Conservation (phyloP, 2,113 vertebrate genomes). For the Phrynocephalus versicolor region DNA sequence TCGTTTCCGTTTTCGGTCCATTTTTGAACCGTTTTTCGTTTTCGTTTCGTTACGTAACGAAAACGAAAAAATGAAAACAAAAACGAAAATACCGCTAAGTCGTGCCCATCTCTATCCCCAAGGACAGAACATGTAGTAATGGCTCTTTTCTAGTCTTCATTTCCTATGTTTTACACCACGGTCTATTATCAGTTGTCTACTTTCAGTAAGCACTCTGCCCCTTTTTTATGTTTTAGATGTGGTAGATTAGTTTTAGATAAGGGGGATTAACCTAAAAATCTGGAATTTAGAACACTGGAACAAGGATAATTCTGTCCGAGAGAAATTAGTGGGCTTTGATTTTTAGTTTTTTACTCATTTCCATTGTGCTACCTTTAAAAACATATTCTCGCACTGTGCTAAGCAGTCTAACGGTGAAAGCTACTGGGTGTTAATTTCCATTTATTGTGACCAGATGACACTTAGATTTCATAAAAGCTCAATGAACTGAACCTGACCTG, state of each 20-base stretch:
- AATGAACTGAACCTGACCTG: conserved; percentile 19
- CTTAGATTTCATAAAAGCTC: conserved; percentile 1
- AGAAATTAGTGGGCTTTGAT: not conserved
- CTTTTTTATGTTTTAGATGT: too few relatives aligned
- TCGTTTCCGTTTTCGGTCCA: too few relatives aligned
- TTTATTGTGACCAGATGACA: not conserved
- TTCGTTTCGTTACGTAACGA: too few relatives aligned
- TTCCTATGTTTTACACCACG: not conserved
- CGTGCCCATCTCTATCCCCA: too few relatives aligned
- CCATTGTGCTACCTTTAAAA: not conserved
- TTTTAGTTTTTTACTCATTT: not conserved
- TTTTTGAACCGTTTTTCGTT: too few relatives aligned
- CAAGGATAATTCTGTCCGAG: not conserved
- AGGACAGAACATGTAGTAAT: not conserved
- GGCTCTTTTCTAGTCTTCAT: not conserved
- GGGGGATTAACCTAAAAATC: not conserved
- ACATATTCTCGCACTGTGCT: not conserved
- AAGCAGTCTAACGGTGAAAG: not conserved
- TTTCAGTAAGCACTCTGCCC: not conserved
- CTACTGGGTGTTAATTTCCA: not conserved
- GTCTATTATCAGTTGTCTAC: too few relatives aligned
- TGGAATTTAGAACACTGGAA: not conserved
- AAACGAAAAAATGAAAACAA: too few relatives aligned
- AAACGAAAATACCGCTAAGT: too few relatives aligned
- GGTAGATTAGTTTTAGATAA: not conserved